Conservation (phyloP, 2,797 vertebrate species). For the Crocodylus rhombifer region DNA sequence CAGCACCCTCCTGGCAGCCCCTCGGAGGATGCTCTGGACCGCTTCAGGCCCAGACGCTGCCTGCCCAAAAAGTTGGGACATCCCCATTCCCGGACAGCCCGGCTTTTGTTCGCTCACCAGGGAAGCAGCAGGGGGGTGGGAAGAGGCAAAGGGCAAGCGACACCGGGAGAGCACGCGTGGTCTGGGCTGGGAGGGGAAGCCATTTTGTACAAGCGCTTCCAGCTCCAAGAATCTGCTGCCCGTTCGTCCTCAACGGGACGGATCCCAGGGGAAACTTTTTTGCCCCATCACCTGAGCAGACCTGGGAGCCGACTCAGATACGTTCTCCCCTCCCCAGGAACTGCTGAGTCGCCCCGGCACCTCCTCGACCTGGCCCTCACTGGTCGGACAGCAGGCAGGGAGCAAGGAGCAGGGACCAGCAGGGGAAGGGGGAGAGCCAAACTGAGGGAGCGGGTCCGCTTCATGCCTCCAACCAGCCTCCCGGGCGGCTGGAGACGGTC, state of each 20-base stretch:
- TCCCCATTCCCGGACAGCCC: not conserved
- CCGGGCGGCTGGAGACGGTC: not conserved
- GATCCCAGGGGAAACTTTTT: no score
- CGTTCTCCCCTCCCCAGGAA: no score
- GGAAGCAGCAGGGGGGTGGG: conserved; percentile 29
- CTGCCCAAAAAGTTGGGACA: not conserved
- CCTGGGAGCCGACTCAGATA: no score
- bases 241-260: no score
- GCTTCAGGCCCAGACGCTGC: not conserved
- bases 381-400: no score
- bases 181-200: not conserved
- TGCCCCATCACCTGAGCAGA: no score
- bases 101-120: not conserved
- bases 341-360: no score
- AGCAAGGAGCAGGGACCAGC: no score
- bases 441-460: not conserved
- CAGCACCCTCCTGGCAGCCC: no score
- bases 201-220: not conserved
- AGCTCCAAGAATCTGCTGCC: no score
- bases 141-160: not conserved
- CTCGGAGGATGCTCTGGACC: not conserved
- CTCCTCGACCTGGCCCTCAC: no score
- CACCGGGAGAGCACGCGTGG: not conserved
- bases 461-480: not conserved
- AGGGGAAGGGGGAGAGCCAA: no score